Evolutionary conservation across 2,113 vertebrate genomes (phyloP), one percentile per base, ranked within the genome.

Genomic region (Oxyura jamaicensis): DNA sequence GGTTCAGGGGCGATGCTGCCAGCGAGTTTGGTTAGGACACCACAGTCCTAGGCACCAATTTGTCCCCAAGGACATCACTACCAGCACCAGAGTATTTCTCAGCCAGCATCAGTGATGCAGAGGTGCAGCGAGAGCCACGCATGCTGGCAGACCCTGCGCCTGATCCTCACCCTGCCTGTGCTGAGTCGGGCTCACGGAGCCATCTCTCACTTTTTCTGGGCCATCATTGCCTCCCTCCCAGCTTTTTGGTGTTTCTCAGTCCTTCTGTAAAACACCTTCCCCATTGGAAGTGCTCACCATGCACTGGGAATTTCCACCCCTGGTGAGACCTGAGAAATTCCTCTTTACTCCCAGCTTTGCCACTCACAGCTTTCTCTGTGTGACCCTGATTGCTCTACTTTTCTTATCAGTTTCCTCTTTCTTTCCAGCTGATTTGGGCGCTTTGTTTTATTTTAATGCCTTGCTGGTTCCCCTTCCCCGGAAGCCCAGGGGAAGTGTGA

Each of bases 341-440:
- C 62, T 65, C 36, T 26, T 65, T 65, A 41, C 62, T 65, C 39
- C 62, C 33, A 10, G 26, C 48, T 44, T 59, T 20, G 9, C 35
- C 28, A 8, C 23, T 65, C 4, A 0, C 6, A 5, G 26, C 23
- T 48, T 84, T 87, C 58, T 78, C 60, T 2, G 0, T 13, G 18
- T 20, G 55, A 44, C 53, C 33, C 13, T 13, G 17, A 20, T 58
- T 50, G 0, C 46, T 89, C 66, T 85, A 31, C 7, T 3, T 74
- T 91, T 53, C 79, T 77, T 56, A 93, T 11, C 52, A 15, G 13
- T 72, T 90, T 75, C 88, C 79, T 83, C 39, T 91, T 90, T 46
- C 81, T 44, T 83, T 62, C 44, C 20, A 11, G 82, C 17, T 48
- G 18, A 6, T 65, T 55, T 46, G 59, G 50, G 80, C 0, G 1